Evolutionary conservation across 2,113 vertebrate species (phyloP).

Genomic region (Puffinus mauretanicus): DNA sequence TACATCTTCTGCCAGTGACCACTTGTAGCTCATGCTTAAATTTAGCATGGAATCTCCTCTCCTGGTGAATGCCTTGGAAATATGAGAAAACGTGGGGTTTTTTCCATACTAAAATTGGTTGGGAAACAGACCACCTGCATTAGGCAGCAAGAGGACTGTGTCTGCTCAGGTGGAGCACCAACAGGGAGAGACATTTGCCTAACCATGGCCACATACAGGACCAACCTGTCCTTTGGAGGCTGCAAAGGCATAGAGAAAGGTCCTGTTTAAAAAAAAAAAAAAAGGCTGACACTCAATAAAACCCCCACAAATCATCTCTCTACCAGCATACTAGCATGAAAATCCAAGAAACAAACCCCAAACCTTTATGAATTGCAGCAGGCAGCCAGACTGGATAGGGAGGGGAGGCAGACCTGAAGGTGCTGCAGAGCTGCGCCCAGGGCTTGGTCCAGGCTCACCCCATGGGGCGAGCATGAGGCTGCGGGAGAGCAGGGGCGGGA

Average conservation of each 20-base stretch:
- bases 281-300: not conserved
- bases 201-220: not conserved
- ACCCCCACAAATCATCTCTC: not conserved
- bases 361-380: not conserved
- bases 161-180: not conserved
- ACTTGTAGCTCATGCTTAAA: not conserved
- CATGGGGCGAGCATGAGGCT: not conserved
- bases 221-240: not conserved
- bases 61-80: not conserved
- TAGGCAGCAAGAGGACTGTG: not conserved
- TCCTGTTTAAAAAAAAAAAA: not conserved
- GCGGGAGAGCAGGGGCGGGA: not conserved
- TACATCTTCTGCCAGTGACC: not conserved
- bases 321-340: not conserved
- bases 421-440: not conserved
- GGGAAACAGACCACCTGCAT: not conserved
- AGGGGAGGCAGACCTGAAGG: not conserved
- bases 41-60: not conserved
- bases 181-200: not conserved
- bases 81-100: rapidly evolving
- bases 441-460: not conserved
- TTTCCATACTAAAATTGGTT: not conserved
- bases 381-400: not conserved
- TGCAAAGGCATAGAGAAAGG: not conserved
- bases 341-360: not conserved